A percentile compares a stretch with the other conserved stretches of the same genome.
Evolutionary conservation across 2,888 invertebrate species (phyloP).

Genomic region (Anarsia innoxiella): DNA sequence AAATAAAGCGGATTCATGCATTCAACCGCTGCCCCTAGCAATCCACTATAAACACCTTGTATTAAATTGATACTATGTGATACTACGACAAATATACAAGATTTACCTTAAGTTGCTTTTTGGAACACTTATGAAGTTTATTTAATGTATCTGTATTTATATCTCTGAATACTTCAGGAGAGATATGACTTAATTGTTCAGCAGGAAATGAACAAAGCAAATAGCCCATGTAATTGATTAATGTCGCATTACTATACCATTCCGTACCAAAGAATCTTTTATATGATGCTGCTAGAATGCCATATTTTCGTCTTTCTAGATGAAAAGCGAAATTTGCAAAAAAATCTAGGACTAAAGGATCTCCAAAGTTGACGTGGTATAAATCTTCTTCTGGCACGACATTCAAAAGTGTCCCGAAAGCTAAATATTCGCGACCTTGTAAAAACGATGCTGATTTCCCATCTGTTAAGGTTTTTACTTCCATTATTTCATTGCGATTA

Average conservation of each 20-base stretch:
- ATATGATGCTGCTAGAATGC: constrained; percentile 53
- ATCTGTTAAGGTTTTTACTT: no score
- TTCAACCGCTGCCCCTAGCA: no score
- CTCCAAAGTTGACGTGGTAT: constrained; percentile 60
- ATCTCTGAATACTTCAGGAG: constrained; percentile 43
- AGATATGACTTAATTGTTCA: constrained; percentile 42
- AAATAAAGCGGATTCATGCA: no score
- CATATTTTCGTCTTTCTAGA: no score
- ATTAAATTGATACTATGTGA: no score
- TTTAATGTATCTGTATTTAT: constrained; percentile 40
- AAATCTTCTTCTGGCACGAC: constrained; percentile 63
- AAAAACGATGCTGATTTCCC: constrained; percentile 61
- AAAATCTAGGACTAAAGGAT: constrained; percentile 48
- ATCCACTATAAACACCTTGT: no score
- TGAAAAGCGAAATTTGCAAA: constrained; percentile 33
- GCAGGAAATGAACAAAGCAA: constrained; percentile 59
- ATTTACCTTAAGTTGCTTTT: constrained; percentile 47
- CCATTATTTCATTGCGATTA: no score
- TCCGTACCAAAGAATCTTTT: constrained; percentile 49
- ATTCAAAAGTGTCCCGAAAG: constrained; percentile 51
- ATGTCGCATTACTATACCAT: constrained; percentile 47
- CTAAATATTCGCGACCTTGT: constrained; percentile 54
- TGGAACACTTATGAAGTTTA: constrained; percentile 42
- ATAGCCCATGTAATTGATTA: constrained; percentile 54
- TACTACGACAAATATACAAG: no score